phyloP scores from a whole-genome alignment of 2,888 invertebrate genomes.

The Scaptomyza polygonia region DNA sequence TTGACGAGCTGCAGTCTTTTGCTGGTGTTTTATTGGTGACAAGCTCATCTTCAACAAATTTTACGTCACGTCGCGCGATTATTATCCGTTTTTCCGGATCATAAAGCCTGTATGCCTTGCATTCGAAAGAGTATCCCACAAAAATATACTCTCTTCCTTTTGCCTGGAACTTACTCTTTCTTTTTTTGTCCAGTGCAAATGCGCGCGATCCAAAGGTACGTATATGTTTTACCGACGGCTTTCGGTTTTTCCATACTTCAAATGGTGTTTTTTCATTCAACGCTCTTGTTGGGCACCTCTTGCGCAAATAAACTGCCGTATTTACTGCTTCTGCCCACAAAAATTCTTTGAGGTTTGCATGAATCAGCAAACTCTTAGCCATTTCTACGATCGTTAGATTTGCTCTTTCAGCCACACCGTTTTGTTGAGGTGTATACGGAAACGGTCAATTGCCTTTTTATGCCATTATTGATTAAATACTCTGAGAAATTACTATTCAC shows the following conservation, averaged over 20 bases:
- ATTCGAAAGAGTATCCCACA: neutral
- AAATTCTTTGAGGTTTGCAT: slow-evolving; percentile 12
- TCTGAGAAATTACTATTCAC: neutral
- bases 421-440: neutral
- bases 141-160: slow-evolving; percentile 2
- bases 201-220: too few relatives aligned
- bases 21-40: neutral
- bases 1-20: neutral
- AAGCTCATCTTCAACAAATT: neutral
- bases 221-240: slow-evolving; percentile 2
- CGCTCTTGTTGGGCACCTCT: neutral
- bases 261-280: slow-evolving; percentile 1
- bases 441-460: neutral
- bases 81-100: neutral
- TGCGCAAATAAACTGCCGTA: neutral
- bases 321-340: neutral
- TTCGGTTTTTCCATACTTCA: slow-evolving; percentile 10
- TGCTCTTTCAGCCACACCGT: neutral
- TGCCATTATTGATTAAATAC: neutral
- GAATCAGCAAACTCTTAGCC: slow-evolving; percentile 11
- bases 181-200: slow-evolving; percentile 6
- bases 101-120: neutral
- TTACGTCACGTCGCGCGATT: neutral
- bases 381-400: slow-evolving; percentile 5
- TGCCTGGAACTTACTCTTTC: slow-evolving; percentile 2